Evolutionary conservation across 2,113 vertebrate species (phyloP), one percentile per base, ranked within the genome.

Genomic region (Tylochromis polylepis): DNA sequence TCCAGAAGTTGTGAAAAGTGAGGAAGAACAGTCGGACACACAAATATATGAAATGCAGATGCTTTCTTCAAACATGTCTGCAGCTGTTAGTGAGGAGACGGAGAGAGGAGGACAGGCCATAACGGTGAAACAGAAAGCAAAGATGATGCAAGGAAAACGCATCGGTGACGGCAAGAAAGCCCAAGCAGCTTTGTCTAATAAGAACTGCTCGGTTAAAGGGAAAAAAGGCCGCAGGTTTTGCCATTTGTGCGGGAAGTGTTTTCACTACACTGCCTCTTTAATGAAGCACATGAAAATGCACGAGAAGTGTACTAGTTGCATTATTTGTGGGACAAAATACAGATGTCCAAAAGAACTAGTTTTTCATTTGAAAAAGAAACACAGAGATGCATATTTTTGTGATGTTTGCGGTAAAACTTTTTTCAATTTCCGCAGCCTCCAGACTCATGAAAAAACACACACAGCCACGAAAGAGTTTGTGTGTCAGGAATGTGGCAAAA

Each of bases 201-300:
- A 81, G 43, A 72, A 79, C 53, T 15, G 31, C 18, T 78, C 84
- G 1, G 46, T 16, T n/a, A 88, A 82, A 82, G 22, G 18, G 1
- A 46, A 86, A 34, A 91, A 79, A 34, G 78, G n/a, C 2, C 56
- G 81, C 24, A 84, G 79, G n/a, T 88, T 88, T 81, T 92, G 89
- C 36, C 87, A 88, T 77, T 75, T 89, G 43, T 92, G 91, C 41
- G 16, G 85, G 7, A 92, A 91, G 10, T 65, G 49, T 29, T 92
- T 92, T 51, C 85, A 85, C 49, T 92, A 91, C 70, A 77, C 87
- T 0, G 59, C 81, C 56, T 79, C 85, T 22, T 84, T 92, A 81
- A 75, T 91, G 89, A 91, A 91, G 49, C 91, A 92, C 75, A 89
- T 91, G 31, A 87, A 87, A 86, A 72, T 5, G 1, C 91, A 92